Evolutionary conservation across 2,797 vertebrate genomes (phyloP), one percentile per base, ranked within the genome.

Genomic region (Alfaro cultratus): DNA sequence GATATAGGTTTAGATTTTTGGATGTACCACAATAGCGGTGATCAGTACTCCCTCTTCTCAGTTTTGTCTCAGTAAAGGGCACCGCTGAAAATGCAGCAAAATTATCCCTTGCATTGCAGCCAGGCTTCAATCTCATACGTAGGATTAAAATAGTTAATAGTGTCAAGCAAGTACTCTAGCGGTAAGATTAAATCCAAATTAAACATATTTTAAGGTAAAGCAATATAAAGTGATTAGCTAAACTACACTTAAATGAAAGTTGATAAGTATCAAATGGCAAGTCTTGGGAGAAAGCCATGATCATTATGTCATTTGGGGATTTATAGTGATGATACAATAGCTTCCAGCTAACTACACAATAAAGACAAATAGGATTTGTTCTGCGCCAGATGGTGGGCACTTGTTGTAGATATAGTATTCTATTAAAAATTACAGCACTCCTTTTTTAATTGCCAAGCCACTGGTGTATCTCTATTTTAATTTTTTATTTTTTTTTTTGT

Each of bases 111-210:
- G 12, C 64, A 79, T 79, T 29, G 55, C 55, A 73, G 29, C 73
- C 26, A 34, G 46, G 43, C 75, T 79, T 79, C 29, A 26, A 73
- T 78, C 31, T 86, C 74, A 80, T 80, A 51, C 74, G 75, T 86
- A 73, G 82, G 68, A 84, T 87, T 86, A 81, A 23, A 70, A n/a
- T 71, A 75, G 87, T 88, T 93, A 85, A 92, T 82, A 87, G 83
- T 86, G 77, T 76, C 64, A 86, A 74, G 55, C 49, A 36, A 64
- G 60, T 34, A 34, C 55, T 71, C 64, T 15, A 73, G 83, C 47
- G 78, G 81, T 51, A 76, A 78, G 67, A 85, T 87, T 80, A 79
- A 86, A 86, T 83, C 73, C 82, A 83, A 87, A 84, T 86, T 67
- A 60, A 82, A 86, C 70, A 1, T 31, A 77, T 76, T 72, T 53